Base-by-base conservation (phyloP, 2,797 vertebrate genomes). In the Pangasius krempfi region DNA sequence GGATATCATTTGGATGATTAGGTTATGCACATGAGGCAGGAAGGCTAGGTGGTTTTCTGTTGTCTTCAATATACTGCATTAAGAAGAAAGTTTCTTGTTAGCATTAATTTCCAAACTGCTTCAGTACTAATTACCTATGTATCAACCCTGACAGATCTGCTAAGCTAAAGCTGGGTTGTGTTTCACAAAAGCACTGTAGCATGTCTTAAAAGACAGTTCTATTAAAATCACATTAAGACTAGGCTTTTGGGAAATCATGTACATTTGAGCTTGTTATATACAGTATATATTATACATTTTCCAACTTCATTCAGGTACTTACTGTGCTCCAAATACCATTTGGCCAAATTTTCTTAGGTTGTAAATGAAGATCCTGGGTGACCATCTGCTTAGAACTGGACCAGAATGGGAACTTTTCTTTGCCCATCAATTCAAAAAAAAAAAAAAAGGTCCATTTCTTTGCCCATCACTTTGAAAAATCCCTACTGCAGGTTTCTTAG, bases 191-290 rank as follows among this genome's bases (percentile, higher is more conserved):
- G 52, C 86, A 70, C 4, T 70, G 64, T 40, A 72, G 78, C 64
- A 70, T 72, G 64, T 64, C 83, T 70, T 85, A 70, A 85, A 84
- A 54, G 30, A 85, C n/a, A 54, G 47, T 25, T 85, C 30, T 37
- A 54, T 85, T 85, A 47, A 81, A 82, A 22, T 82, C 27, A 58
- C 50, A 30, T 78, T 85, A 85, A 56, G 56, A 85, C 33, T 83
- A 40, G 44, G 76, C 58, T 75, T 47, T 52, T 84, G 87, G 52
- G 30, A 66, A 84, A 62, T 37, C 44, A n/a, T 78, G 64, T 22
- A 50, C 3, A 66, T 50, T 47, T 80, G 30, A 70, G 76, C 58
- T 66, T 66, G 75, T 80, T 44, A 44, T 44, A 44, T 44, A 44
- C 40, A 44, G 40, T 44, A 44, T 44, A 44, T 44, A 44, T 44